These are phyloP conservation scores for Barypeithes pellucidus DNA, from an alignment of 2,888 invertebrate genomes.

Conservation along the genomic window DNA sequence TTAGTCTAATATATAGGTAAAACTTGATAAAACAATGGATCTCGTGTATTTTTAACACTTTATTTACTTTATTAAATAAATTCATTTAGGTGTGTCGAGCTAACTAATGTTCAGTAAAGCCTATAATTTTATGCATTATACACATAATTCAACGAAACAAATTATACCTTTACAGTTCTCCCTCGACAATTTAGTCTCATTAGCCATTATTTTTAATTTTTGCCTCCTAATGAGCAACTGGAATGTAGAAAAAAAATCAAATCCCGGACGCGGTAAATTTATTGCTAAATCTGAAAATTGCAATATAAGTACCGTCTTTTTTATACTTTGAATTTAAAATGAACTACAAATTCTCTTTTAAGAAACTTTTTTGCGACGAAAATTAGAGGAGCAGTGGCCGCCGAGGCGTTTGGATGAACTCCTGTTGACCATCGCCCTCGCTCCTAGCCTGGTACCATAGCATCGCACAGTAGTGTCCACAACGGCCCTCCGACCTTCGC, in stretches of 20 bases:
- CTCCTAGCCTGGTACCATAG: no score
- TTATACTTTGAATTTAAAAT: no score
- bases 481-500: no score
- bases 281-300: slow-evolving; percentile 24
- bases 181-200: background rate
- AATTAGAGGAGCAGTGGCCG: no score
- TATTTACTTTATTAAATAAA: slow-evolving; percentile 12
- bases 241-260: slow-evolving; percentile 8
- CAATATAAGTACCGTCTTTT: background rate
- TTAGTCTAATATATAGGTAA: background rate
- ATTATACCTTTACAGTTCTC: background rate
- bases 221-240: slow-evolving; percentile 3
- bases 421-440: no score
- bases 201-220: background rate
- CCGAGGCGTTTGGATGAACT: no score
- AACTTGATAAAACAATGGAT: background rate
- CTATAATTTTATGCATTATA: slow-evolving; percentile 6
- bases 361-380: no score
- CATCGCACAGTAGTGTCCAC: no score
- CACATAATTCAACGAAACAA: background rate
- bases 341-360: no score
- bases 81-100: slow-evolving; percentile 8
- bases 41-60: background rate
- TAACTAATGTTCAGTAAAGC: slow-evolving; percentile 1
- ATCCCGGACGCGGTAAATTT: background rate